Evolutionary conservation across 2,888 invertebrate species (phyloP).

Genomic region (Lucinisca nassula): DNA sequence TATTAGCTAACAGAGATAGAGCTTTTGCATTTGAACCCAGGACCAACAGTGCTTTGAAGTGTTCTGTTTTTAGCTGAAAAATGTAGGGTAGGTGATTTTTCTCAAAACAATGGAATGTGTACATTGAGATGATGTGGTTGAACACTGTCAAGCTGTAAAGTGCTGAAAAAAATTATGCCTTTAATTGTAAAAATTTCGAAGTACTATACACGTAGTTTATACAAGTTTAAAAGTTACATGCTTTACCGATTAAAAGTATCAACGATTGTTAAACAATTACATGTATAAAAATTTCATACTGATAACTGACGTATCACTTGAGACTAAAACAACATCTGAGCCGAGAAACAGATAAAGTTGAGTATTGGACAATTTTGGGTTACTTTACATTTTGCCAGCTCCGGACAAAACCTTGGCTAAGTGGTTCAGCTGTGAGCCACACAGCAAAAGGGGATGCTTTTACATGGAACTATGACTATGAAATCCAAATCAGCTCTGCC

Average conservation of each 20-base stretch:
- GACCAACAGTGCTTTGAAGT: no score
- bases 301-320: neutral
- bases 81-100: neutral
- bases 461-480: no score
- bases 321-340: neutral
- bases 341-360: no score
- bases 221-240: neutral
- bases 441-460: no score
- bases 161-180: neutral
- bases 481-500: no score
- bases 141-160: neutral
- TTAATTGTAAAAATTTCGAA: neutral
- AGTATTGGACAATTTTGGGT: no score
- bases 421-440: no score
- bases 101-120: neutral
- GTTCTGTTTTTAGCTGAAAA: no score
- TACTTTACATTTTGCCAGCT: no score
- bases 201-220: neutral
- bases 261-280: neutral
- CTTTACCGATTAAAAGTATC: neutral
- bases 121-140: neutral
- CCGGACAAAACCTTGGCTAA: no score
- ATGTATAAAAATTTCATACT: constrained; percentile 9
- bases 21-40: no score
- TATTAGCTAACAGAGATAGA: no score